Evolutionary conservation across 2,888 invertebrate species (phyloP).

Genomic region (Lamproptera curius): DNA sequence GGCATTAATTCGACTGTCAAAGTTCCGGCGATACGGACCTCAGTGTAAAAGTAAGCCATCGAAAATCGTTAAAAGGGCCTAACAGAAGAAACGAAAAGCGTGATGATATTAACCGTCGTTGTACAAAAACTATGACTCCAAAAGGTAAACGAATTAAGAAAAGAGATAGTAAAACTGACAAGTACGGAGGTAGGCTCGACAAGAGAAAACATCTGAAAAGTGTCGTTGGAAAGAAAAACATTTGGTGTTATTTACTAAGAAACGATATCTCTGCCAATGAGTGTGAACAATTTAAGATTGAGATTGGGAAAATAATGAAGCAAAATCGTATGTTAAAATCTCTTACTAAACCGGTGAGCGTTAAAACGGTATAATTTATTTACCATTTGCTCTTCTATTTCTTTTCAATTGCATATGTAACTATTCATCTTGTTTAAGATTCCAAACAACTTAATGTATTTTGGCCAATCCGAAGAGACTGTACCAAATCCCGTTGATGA

Average conservation of each 20-base stretch:
- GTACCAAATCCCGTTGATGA: no score
- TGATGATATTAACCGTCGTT: background rate
- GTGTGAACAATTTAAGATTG: conserved; percentile 20
- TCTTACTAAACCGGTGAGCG: conserved; percentile 47
- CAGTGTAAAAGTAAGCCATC: conserved; percentile 7
- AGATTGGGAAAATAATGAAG: conserved; percentile 27
- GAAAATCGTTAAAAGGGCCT: conserved; percentile 1
- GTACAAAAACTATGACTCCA: background rate
- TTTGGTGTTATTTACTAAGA: conserved; percentile 13
- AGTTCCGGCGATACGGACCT: conserved; percentile 19
- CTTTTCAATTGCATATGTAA: no score
- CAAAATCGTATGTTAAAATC: conserved; percentile 29
- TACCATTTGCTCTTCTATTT: no score
- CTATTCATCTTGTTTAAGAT: conserved; percentile 44
- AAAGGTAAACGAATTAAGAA: conserved; percentile 4
- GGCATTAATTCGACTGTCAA: conserved; percentile 11
- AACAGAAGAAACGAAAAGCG: background rate
- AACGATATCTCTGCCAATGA: conserved; percentile 6
- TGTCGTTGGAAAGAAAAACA: conserved; percentile 8
- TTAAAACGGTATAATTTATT: no score
- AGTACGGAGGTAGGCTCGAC: background rate
- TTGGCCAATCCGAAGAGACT: conserved; percentile 42
- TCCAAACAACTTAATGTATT: conserved; percentile 47
- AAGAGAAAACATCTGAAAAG: conserved; percentile 8
- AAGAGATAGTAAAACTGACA: background rate